phyloP scores from a whole-genome alignment of 2,888 invertebrate genomes.

The Lasioglossum lativentre region DNA sequence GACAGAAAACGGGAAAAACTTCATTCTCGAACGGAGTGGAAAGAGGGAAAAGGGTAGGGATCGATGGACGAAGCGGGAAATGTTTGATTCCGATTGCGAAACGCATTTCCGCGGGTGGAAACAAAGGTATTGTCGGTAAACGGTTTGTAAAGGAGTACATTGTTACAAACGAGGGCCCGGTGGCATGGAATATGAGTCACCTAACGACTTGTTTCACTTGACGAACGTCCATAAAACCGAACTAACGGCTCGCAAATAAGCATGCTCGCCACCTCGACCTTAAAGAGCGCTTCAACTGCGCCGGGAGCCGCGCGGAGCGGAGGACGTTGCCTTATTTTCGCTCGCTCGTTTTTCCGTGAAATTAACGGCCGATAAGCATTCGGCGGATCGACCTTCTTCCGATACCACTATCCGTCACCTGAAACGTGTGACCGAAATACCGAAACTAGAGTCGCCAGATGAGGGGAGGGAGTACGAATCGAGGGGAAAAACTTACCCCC shows the following conservation, averaged over 20 bases:
- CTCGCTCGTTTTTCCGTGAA: not conserved
- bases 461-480: too few relatives aligned
- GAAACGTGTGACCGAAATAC: too few relatives aligned
- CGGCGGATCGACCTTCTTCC: not conserved
- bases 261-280: constrained; percentile 26
- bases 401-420: not conserved
- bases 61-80: not conserved
- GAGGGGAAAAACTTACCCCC: too few relatives aligned
- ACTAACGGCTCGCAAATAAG: constrained; percentile 53
- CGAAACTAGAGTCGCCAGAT: too few relatives aligned
- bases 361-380: constrained; percentile 14
- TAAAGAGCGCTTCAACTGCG: constrained; percentile 23
- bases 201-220: constrained; percentile 58
- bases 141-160: constrained; percentile 27
- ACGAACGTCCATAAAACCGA: constrained; percentile 58
- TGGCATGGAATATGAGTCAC: constrained; percentile 50
- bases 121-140: constrained; percentile 24
- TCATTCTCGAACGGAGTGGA: not conserved
- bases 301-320: constrained; percentile 3
- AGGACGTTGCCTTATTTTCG: constrained; percentile 26
- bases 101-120: not conserved
- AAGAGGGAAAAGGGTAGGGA: not conserved
- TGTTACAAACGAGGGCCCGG: constrained; percentile 43
- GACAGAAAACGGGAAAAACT: too few relatives aligned
- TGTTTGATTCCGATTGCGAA: not conserved